These are phyloP conservation scores for Sycon ciliatum DNA, from an alignment of 37 sponge, comb jelly and placozoan genomes.

Conservation along the genomic window DNA sequence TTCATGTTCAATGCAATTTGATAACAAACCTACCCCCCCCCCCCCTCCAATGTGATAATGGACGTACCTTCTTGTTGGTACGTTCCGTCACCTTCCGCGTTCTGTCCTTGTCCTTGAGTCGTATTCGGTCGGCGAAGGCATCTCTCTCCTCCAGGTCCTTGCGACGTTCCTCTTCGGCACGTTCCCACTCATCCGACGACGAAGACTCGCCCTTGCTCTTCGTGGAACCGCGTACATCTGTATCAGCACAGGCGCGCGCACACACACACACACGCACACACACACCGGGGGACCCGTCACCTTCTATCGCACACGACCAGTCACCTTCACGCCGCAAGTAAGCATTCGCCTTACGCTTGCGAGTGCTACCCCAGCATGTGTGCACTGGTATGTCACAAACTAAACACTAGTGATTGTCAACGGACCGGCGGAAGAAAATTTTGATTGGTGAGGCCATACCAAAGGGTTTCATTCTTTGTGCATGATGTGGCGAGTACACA, in stretches of 20 bases:
- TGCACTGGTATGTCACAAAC: no score
- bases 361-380: no score
- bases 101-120: slow-evolving; percentile 68
- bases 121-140: slow-evolving; percentile 75
- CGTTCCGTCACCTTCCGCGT: slow-evolving; percentile 79
- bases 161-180: slow-evolving; percentile 52
- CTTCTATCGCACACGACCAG: not conserved
- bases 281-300: not conserved
- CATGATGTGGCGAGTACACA: no score
- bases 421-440: no score
- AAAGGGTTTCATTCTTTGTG: no score
- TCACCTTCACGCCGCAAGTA: not conserved
- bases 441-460: no score
- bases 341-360: not conserved
- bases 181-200: slow-evolving; percentile 36
- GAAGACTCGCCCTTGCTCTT: not conserved
- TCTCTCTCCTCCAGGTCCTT: slow-evolving; percentile 71
- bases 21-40: no score
- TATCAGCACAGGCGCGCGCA: not conserved
- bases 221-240: no score
- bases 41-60: slow-evolving; percentile 55
- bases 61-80: slow-evolving; percentile 63
- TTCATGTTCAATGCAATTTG: not conserved
- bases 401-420: no score
- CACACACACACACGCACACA: not conserved